Evolutionary conservation across 2,113 vertebrate genomes (phyloP), one percentile per base, ranked within the genome.

Genomic region (Perca schrenkii): DNA sequence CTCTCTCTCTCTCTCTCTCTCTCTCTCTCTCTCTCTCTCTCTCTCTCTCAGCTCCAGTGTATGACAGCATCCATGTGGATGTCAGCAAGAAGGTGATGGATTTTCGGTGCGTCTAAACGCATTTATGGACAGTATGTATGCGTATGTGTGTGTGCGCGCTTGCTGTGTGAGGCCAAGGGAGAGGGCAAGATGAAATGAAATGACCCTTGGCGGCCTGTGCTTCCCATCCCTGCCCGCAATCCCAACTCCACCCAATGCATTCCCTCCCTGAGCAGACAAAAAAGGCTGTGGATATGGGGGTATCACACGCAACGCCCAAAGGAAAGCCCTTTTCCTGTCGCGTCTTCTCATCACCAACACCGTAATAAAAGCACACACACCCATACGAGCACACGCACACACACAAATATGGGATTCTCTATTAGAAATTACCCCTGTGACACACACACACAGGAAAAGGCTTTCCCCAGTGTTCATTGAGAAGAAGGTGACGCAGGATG

Each of bases 131-230:
- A 57, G 46, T 63, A 28, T 61, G 25, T 8, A 28, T 53, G 6
- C 34, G 46, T 53, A 22, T 43, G 16, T 71, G 14, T 52, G 60
- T 40, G 10, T 11, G 40, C 3, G 7, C 0, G 82, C 7, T 8
- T 61, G 65, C 63, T 46, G 52, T 66, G 25, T 62, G 54, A 69
- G 85, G 74, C 74, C 47, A 58, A 74, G 34, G 19, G 49, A 87
- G 73, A 86, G 74, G 68, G 74, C 68, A 77, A 85, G 68, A 82
- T 88, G 56, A 87, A 81, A 90, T 91, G 91, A 93, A 92, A 86
- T 92, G 85, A 94, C 86, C 87, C 74, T 49, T 61, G 28, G 70
- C 34, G 22, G 54, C 77, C 70, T 52, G 21, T 4, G 40, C 68
- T 88, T 91, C 90, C 84, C 74, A 73, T 43, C 81, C 62, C 68